A percentile compares a stretch with the other conserved stretches of the same genome.
Conservation (phyloP, 2,113 vertebrate species). For the rat (Rattus norvegicus) region DNA sequence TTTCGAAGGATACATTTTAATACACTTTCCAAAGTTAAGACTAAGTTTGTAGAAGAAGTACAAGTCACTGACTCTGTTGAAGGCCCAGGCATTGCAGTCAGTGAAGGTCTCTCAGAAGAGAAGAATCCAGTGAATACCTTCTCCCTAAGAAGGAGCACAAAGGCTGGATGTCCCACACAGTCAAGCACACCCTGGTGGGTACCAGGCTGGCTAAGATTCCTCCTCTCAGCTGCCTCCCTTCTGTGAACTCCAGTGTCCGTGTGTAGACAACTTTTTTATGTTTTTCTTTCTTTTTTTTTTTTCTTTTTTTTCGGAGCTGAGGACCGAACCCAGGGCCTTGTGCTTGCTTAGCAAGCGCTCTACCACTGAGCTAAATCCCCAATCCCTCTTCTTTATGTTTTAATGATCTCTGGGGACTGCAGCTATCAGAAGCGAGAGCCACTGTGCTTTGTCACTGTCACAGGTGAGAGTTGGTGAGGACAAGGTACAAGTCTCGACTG, state of each 20-base stretch:
- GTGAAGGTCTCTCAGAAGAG: neutral
- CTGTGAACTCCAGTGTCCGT: no score
- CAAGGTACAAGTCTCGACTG: neutral
- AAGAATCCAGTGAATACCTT: neutral
- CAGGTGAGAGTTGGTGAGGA: neutral
- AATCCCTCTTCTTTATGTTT: neutral
- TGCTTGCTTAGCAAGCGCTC: no score
- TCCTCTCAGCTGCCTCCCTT: neutral
- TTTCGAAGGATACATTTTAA: neutral
- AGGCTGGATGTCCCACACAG: neutral
- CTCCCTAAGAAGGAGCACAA: neutral
- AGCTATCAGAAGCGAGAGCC: neutral
- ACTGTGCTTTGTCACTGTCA: neutral
- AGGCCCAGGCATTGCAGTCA: neutral
- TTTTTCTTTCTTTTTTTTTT: no score
- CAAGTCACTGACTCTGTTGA: neutral
- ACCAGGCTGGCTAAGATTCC: neutral
- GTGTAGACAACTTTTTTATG: neutral
- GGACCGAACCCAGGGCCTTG: no score
- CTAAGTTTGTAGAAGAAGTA: neutral
- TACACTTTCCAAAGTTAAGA: neutral
- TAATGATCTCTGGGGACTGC: neutral
- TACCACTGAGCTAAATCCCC: no score
- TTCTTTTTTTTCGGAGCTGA: no score
- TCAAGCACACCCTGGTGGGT: neutral